Conservation (phyloP, 2,888 invertebrate species). For the Stenotaenia linearis region DNA sequence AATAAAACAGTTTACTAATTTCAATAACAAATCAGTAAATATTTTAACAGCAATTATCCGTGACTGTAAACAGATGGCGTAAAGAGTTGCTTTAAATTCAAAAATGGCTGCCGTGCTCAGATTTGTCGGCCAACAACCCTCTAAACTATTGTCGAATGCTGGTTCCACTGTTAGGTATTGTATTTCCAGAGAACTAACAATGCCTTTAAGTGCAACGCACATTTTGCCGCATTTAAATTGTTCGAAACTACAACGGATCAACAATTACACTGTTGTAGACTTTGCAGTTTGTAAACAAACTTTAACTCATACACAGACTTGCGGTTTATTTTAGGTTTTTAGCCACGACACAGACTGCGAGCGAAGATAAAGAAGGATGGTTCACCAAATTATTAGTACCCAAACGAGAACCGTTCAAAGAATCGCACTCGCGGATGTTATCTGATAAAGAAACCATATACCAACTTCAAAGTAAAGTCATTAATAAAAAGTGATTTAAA, state of each 20-base stretch:
- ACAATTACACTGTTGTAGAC: no score
- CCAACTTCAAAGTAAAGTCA: slow-evolving; percentile 67
- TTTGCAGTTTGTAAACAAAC: no score
- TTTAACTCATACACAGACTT: no score
- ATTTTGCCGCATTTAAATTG: no score
- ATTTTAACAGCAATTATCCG: background rate
- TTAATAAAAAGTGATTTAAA: background rate
- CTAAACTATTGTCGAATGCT: background rate
- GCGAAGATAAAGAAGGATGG: slow-evolving; percentile 63
- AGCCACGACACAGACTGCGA: slow-evolving; percentile 18
- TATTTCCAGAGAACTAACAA: background rate
- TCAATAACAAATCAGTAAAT: background rate
- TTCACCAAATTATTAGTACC: slow-evolving; percentile 80
- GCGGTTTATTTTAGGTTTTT: background rate
- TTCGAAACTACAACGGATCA: no score
- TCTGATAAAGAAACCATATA: slow-evolving; percentile 94
- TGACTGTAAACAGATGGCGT: background rate
- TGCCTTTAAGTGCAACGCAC: no score
- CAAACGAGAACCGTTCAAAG: slow-evolving; percentile 88
- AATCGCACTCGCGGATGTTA: slow-evolving; percentile 92
- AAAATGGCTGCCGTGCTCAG: background rate
- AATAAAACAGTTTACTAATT: no score
- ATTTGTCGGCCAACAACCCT: background rate
- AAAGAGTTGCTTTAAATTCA: background rate
- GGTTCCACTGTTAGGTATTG: background rate